These are phyloP conservation scores for Pantherophis alleghaniensis DNA, from an alignment of 2,797 vertebrate species.

Conservation along the genomic window DNA sequence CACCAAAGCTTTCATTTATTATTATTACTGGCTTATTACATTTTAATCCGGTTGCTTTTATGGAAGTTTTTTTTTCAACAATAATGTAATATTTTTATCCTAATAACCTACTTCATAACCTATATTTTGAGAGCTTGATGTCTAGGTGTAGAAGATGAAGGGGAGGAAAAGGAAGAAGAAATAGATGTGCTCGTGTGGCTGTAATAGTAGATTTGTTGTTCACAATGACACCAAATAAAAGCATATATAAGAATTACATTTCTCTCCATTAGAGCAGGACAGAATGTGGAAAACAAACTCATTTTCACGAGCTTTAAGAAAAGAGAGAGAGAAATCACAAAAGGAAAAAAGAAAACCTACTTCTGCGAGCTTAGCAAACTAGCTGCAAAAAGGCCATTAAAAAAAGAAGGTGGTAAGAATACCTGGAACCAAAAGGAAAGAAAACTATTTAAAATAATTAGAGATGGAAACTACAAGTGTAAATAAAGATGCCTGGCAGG, in stretches of 20 bases:
- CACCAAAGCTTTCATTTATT: neutral
- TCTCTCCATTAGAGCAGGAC: conserved; percentile 47
- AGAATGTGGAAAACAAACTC: conserved; percentile 35
- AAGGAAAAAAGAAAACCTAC: neutral
- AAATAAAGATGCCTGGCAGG: conserved; percentile 5
- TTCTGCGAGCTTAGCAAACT: conserved; percentile 33
- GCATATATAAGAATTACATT: conserved; percentile 31
- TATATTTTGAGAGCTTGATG: neutral
- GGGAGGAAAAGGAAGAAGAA: neutral
- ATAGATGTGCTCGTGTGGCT: neutral
- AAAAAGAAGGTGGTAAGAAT: conserved; percentile 20
- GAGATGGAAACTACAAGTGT: conserved; percentile 23
- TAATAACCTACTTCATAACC: neutral
- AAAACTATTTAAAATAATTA: conserved; percentile 27
- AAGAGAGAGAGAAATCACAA: conserved; percentile 6
- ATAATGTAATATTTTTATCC: neutral
- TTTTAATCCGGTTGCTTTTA: neutral
- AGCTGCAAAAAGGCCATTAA: neutral
- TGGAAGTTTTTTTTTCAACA: neutral
- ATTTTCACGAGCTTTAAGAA: conserved; percentile 26
- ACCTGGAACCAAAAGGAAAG: conserved; percentile 27
- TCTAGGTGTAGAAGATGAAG: neutral
- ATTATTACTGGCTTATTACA: neutral
- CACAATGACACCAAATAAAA: neutral
- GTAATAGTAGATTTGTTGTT: conserved; percentile 20